Evolutionary conservation across 2,797 vertebrate species (phyloP).

Genomic region (Picus viridis): DNA sequence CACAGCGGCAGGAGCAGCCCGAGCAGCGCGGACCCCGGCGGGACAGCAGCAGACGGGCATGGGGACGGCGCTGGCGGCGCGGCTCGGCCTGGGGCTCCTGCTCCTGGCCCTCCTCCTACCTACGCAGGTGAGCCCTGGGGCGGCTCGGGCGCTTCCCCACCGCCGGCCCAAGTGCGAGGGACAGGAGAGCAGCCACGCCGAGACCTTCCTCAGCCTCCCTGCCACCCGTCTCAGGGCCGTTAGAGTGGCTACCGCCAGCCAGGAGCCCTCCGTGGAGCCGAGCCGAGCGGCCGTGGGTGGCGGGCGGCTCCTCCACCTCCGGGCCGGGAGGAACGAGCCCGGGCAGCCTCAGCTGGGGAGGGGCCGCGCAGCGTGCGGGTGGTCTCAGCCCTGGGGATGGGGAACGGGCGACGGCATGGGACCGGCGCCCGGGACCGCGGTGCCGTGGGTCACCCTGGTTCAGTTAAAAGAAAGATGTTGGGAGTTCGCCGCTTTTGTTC

Average conservation of each 20-base stretch:
- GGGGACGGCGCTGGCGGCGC: conserved; percentile 74
- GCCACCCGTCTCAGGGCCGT: not conserved
- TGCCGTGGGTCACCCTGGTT: not conserved
- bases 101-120: conserved; percentile 78
- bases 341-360: not conserved
- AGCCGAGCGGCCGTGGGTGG: not conserved
- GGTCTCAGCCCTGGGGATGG: not conserved
- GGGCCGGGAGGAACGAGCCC: not conserved
- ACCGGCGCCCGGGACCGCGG: not conserved
- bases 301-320: not conserved
- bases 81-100: conserved; percentile 79
- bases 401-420: not conserved
- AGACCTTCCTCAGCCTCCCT: not conserved
- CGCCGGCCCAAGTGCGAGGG: not conserved
- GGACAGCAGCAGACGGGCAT: conserved; percentile 52
- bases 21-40: not conserved
- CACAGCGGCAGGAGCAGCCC: not conserved
- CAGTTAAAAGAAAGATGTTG: no score
- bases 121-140: conserved; percentile 75
- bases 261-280: not conserved
- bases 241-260: not conserved
- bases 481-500: not conserved
- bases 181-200: not conserved
- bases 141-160: not conserved
- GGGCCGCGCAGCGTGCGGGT: not conserved